Evolutionary conservation across 2,888 invertebrate genomes (phyloP).

Genomic region (Synergus laeviventris): DNA sequence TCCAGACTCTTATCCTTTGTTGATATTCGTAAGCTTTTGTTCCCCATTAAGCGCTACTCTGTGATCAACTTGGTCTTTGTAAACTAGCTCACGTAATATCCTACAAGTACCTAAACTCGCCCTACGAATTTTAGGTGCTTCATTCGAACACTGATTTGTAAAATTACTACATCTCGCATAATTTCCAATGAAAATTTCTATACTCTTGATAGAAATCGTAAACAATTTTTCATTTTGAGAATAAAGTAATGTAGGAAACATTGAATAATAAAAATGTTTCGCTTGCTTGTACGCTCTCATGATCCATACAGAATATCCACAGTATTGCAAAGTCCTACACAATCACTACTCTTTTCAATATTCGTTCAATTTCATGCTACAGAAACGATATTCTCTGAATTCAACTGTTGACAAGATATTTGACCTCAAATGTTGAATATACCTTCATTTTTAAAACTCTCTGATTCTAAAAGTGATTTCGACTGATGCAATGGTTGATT

Average conservation of each 20-base stretch:
- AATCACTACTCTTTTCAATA: not conserved
- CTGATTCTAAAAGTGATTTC: not conserved
- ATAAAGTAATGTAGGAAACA: too few species aligned
- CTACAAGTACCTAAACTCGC: not conserved
- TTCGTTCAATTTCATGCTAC: not conserved
- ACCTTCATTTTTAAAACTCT: not conserved
- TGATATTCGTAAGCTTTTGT: slow-evolving; percentile 10
- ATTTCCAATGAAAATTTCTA: too few species aligned
- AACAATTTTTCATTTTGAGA: too few species aligned
- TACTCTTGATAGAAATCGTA: too few species aligned
- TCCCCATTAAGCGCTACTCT: not conserved
- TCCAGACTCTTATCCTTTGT: not conserved
- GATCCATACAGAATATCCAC: not conserved
- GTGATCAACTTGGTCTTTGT: not conserved
- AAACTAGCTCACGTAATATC: not conserved
- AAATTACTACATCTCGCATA: too few species aligned
- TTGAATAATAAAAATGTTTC: not conserved
- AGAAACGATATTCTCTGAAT: not conserved
- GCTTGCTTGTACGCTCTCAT: not conserved
- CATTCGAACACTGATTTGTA: not conserved
- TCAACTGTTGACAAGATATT: not conserved
- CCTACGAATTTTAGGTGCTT: not conserved
- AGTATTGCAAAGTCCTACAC: not conserved
- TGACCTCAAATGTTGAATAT: not conserved
- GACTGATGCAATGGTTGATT: too few species aligned